These are phyloP conservation scores for Gadopsis bispinosus DNA, from an alignment of 2,797 vertebrate species.

Conservation along the genomic window DNA sequence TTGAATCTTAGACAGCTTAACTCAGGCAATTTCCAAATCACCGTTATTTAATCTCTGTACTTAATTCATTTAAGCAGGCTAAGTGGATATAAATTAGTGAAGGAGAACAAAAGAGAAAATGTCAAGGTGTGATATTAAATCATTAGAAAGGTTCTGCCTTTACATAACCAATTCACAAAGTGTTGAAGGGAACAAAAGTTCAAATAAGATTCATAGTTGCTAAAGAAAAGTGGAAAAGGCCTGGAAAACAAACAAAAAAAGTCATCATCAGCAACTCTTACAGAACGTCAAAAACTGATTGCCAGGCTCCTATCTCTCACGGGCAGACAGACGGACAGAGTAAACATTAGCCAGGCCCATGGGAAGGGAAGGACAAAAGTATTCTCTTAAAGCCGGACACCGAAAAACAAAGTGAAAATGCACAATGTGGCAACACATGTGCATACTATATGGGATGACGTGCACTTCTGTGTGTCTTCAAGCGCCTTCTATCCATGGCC, in stretches of 20 bases:
- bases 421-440: constrained; percentile 20
- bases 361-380: constrained; percentile 54
- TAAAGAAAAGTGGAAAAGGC: constrained; percentile 37
- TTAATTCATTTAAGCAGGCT: constrained; percentile 49
- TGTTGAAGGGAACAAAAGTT: constrained; percentile 41
- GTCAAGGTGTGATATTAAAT: constrained; percentile 26
- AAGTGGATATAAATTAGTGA: constrained; percentile 49
- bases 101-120: constrained; percentile 40
- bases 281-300: constrained; percentile 49
- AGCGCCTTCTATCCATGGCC: constrained; percentile 34
- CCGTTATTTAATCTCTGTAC: constrained; percentile 48
- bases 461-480: constrained; percentile 36
- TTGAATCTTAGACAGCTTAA: constrained; percentile 58
- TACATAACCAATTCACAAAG: constrained; percentile 35
- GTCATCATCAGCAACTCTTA: constrained; percentile 52
- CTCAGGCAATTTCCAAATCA: constrained; percentile 55
- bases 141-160: constrained; percentile 29
- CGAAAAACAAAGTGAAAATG: constrained; percentile 33
- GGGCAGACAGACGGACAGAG: constrained; percentile 56
- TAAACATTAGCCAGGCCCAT: constrained; percentile 60
- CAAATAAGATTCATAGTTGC: constrained; percentile 43
- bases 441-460: constrained; percentile 20
- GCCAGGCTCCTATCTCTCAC: constrained; percentile 58
- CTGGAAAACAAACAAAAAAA: constrained; percentile 50
- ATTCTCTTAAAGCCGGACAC: constrained; percentile 29